These are phyloP conservation scores for Lamprologus callipterus DNA, from an alignment of 2,113 vertebrate genomes.

Conservation along the genomic window DNA sequence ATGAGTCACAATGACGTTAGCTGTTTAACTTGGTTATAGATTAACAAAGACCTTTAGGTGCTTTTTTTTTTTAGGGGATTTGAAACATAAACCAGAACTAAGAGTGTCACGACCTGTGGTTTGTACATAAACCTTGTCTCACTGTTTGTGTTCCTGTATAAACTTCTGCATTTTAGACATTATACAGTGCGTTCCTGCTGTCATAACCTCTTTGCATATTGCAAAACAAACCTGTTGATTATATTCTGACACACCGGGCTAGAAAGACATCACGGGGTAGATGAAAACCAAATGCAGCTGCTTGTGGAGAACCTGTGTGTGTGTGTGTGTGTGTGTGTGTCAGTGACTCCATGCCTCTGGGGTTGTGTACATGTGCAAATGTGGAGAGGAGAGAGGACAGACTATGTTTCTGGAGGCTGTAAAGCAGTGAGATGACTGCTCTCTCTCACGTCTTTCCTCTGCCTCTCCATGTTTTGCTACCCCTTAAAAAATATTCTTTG, in stretches of 20 bases:
- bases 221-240: slow-evolving; percentile 42
- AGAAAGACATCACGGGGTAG: slow-evolving; percentile 24
- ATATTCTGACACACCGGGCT: slow-evolving; percentile 36
- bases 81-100: not conserved
- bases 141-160: not conserved
- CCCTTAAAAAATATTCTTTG: slow-evolving; percentile 29
- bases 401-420: not conserved
- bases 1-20: not conserved
- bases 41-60: not conserved
- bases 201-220: slow-evolving; percentile 38
- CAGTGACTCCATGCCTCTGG: not conserved
- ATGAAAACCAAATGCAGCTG: slow-evolving; percentile 46
- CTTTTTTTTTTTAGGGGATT: not conserved
- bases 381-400: not conserved
- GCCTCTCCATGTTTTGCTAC: slow-evolving; percentile 10
- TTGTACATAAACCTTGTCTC: not conserved
- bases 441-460: slow-evolving; percentile 21
- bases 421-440: slow-evolving; percentile 16
- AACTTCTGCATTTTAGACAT: slow-evolving; percentile 36
- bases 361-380: not conserved
- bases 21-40: not conserved
- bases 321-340: not conserved
- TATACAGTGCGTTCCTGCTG: not conserved
- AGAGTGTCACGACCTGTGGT: not conserved
- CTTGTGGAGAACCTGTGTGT: slow-evolving; percentile 1